A percentile compares a stretch with the other conserved stretches of the same genome.
Evolutionary conservation across 2,113 vertebrate genomes (phyloP).

Genomic region (Leuciscus idus): DNA sequence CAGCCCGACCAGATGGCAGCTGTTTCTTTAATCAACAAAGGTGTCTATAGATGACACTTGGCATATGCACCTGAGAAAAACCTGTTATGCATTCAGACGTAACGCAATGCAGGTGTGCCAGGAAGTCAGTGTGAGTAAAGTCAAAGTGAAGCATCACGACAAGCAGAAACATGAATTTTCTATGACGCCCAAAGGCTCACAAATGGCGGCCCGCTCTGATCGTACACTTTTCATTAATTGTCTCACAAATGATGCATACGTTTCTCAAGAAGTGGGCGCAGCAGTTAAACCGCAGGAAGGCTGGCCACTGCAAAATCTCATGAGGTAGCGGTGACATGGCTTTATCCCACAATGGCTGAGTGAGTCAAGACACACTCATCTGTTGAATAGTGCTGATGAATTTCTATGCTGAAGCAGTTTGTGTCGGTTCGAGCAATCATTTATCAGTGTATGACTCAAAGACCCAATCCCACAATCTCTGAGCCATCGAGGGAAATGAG

Average conservation of each 20-base stretch:
- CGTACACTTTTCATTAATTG: slow-evolving; percentile 52
- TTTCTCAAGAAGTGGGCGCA: slow-evolving; percentile 32
- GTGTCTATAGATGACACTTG: slow-evolving; percentile 41
- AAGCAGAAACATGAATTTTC: slow-evolving; percentile 65
- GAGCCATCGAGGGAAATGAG: slow-evolving; percentile 44
- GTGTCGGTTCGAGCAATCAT: slow-evolving; percentile 22
- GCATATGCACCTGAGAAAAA: slow-evolving; percentile 29
- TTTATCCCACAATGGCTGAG: slow-evolving; percentile 24
- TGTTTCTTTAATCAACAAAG: slow-evolving; percentile 38
- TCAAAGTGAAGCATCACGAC: slow-evolving; percentile 49
- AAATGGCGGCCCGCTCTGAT: slow-evolving; percentile 28
- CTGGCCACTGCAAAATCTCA: slow-evolving; percentile 15
- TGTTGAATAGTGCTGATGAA: slow-evolving; percentile 18
- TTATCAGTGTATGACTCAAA: neutral
- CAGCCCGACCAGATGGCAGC: slow-evolving; percentile 24
- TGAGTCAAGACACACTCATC: neutral
- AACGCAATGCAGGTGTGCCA: slow-evolving; percentile 39
- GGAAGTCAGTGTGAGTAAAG: slow-evolving; percentile 11
- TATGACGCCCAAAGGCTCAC: slow-evolving; percentile 58
- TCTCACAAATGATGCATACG: slow-evolving; percentile 58
- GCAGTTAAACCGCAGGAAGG: neutral
- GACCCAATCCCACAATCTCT: neutral
- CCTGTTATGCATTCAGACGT: slow-evolving; percentile 12
- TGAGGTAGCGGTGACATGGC: neutral
- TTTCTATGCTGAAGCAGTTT: neutral